Evolutionary conservation across 2,113 vertebrate genomes (phyloP), one percentile per base, ranked within the genome.

Genomic region (Myodes glareolus): DNA sequence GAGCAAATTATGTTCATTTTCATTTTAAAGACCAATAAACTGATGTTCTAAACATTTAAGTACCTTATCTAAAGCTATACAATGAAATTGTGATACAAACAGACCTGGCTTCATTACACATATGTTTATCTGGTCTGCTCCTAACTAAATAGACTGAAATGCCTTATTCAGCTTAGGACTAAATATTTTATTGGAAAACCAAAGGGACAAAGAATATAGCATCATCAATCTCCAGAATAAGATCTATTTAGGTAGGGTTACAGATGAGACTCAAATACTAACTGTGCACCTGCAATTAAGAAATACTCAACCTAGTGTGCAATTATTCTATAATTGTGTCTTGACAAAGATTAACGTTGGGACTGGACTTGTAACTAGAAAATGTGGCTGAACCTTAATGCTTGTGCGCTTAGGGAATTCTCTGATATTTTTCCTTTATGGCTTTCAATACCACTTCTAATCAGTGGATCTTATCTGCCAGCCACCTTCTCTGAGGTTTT

Each of bases 1-100:
- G 45, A 80, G 17, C n/a, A 61, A 88, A 5, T 91, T 94, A 65
- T 92, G 86, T 93, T 76, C 58, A 86, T 67, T n/a, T 76, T 80
- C 3, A 91, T 73, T 94, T 85, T 73, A 90, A 94, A 95, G 78
- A 87, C 63, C 11, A 82, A 65, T 73, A 96, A 90, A 33, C 17
- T 72, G 25, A 94, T 84, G 63, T 19, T 70, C 12, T 82, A 47
- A 68, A 14, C 87, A 97, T 88, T 84, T 91, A 96, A 94, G 67
- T 68, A 82, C 78, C 29, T 80, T 94, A 13, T 63, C n/a, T 75
- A 72, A 0, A 73, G 12, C 55, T 52, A 91, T 23, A 55, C 39
- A 81, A 81, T 77, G 31, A 80, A 5, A 61, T 31, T 84, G 58
- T 61, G 84, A 47, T 31, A 1, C 17, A 81, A 29, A 77, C 14